A percentile compares a stretch with the other conserved stretches of the same genome.
These are phyloP conservation scores for Taphrorychus bicolor DNA, from an alignment of 2,888 invertebrate genomes.

Conservation along the genomic window DNA sequence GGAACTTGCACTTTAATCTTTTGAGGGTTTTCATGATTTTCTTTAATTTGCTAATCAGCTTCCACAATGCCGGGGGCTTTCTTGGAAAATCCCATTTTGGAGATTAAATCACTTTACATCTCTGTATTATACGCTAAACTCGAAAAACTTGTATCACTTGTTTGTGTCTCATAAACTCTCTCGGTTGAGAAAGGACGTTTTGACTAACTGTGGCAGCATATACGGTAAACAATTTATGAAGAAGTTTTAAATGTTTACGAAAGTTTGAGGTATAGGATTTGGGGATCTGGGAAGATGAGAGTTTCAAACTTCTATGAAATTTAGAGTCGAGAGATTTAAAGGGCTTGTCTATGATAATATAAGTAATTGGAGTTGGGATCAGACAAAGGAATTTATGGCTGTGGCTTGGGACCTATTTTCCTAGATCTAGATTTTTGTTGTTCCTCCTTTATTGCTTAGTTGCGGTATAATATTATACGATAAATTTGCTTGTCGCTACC, in stretches of 20 bases:
- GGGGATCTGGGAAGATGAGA: not conserved
- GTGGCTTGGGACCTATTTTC: not conserved
- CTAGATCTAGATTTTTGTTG: not conserved
- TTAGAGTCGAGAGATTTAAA: not conserved
- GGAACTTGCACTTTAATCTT: not conserved
- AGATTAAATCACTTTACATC: not conserved
- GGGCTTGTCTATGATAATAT: not conserved
- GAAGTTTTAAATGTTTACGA: slow-evolving; percentile 4
- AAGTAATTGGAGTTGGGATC: not conserved
- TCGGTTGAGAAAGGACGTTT: not conserved
- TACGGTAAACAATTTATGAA: not conserved
- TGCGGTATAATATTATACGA: too few relatives aligned
- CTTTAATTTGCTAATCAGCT: not conserved
- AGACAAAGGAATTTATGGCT: not conserved
- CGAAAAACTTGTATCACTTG: not conserved
- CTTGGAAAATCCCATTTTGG: too few relatives aligned
- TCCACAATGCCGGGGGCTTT: not conserved
- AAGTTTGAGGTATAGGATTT: slow-evolving; percentile 7
- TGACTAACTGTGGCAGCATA: not conserved
- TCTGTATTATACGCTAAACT: not conserved
- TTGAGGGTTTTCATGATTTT: not conserved
- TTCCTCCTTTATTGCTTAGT: too few relatives aligned
- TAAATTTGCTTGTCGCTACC: too few relatives aligned
- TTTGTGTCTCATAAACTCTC: not conserved
- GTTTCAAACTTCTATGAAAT: not conserved